Base-by-base conservation (phyloP, 2,113 vertebrate genomes). In the Mus pahari region DNA sequence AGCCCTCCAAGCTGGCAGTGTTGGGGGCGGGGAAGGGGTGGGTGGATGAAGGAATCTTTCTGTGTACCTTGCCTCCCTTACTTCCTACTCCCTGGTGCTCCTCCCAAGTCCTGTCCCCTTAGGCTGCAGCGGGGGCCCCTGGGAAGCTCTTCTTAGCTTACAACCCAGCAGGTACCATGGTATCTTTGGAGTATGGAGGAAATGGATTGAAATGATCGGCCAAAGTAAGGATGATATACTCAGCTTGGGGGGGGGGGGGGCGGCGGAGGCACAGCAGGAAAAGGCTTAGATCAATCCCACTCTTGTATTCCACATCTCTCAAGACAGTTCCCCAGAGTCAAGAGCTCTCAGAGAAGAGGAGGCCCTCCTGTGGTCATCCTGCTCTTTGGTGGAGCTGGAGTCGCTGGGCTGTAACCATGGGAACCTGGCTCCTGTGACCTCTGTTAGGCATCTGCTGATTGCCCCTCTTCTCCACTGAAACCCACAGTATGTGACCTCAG, bases 311-410 rank as follows among this genome's bases (percentile, higher is more conserved):
- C 74, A 55, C 16, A 26, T 62, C 53, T 84, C 28, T 48, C 13
- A 3, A 70, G 33, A 26, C 24, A 83, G 75, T 16, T 62, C 16
- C 55, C 26, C 64, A 42, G 68, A 28, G 31, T 62, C 8, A 2
- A 39, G 74, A 1, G 31, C 42, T 22, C 2, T 12, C 62, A 73
- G 42, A 68, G 87, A 86, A 79, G 58, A 73, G 0, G 9, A 62
- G 22, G 97, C 91, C 6, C 4, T 64, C 58, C 92, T 48, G 28
- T 88, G 92, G 71, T 97, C 92, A 96, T 95, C 86, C 97, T 92
- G 96, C 92, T 86, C 83, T 88, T 82, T 93, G 95, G 90, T 96
- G 73, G 94, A 95, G 94, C 96, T 96, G 94, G 98, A 93, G 94
- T 97, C 93, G 84, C 94, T 91, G 92, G 74, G 82, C 91, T 92